Evolutionary conservation across 2,113 vertebrate genomes (phyloP).

Genomic region (Equus quagga): DNA sequence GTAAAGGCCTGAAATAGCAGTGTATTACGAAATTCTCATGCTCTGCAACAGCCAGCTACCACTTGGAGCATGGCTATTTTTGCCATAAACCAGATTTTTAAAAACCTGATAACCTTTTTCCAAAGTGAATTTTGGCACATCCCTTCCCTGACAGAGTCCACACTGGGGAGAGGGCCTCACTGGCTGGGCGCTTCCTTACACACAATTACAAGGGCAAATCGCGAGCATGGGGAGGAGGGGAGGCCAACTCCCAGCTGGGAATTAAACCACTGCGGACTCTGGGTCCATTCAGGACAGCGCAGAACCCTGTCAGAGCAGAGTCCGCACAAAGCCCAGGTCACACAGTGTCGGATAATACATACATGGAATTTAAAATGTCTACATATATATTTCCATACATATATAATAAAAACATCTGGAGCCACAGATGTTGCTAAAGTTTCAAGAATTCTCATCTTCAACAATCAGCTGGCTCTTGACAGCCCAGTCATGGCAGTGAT

Average conservation of each 20-base stretch:
- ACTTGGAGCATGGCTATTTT: neutral
- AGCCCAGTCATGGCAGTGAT: constrained; percentile 72
- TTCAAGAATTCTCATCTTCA: constrained; percentile 58
- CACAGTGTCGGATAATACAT: neutral
- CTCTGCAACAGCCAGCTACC: neutral
- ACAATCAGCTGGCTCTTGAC: constrained; percentile 46
- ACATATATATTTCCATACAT: constrained; percentile 50
- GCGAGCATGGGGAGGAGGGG: neutral
- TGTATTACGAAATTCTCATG: neutral
- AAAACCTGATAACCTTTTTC: neutral
- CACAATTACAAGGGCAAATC: constrained; percentile 6
- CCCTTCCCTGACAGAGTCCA: neutral
- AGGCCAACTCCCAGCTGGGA: constrained; percentile 40
- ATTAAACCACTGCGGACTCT: constrained; percentile 48
- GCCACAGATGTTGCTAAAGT: constrained; percentile 48
- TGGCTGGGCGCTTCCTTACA: neutral
- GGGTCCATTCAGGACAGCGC: constrained; percentile 10
- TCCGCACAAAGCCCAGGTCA: constrained; percentile 38
- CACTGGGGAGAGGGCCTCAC: neutral
- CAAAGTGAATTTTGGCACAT: neutral
- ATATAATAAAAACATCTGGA: constrained; percentile 60
- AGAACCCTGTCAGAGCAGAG: constrained; percentile 44
- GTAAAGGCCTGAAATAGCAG: constrained; percentile 23
- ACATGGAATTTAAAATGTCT: constrained; percentile 70
- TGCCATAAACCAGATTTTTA: constrained; percentile 14